Evolutionary conservation across 23 tunicate species (phyloP), one percentile per base, ranked within the genome.

Genomic region (Botrylloides violaceus): DNA sequence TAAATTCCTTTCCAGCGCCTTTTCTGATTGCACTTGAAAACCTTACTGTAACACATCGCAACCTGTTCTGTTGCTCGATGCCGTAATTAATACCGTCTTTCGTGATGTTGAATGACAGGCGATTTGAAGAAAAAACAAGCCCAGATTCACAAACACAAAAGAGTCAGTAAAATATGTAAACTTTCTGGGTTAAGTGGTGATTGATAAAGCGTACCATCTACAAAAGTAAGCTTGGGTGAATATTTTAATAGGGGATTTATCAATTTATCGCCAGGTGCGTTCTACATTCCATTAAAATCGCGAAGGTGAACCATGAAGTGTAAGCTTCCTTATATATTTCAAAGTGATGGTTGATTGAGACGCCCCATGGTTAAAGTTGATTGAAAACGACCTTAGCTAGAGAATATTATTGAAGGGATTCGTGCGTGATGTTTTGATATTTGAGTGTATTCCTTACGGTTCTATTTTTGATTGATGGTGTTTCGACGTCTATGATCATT

Each of bases 211-310:
- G 53, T 7, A 43, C 53, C 53, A 43, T 43, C 12, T 43, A 7
- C 15, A 43, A 43, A 43, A 9, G 15, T 43, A 15, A 15, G 53
- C 15, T 43, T 43, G 15, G 9, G 9, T 43, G 12, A 15, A 43
- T 43, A 43, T 43, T 43, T 7, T 9, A 9, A 43, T 43, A 15
- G 53, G 9, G 12, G 9, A 43, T 15, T 43, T 43, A 43, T 43
- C 53, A 43, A 43, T 43, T 43, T 43, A 43, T 15, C 53, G 53
- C 53, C 53, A 43, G 53, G 53, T 43, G 53, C 53, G 53, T 15
- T n/a, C 9, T 43, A 15, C 53, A 7, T 43, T 43, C 53, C 9
- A 15, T 15, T 43, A 43, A 43, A 15, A 9, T 15, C 9, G 12
- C 12, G 53, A 43, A 15, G 12, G 15, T 15, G 15, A 43, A 43